These are phyloP conservation scores for Dipodomys merriami DNA, from an alignment of 2,113 vertebrate genomes.

Conservation along the genomic window DNA sequence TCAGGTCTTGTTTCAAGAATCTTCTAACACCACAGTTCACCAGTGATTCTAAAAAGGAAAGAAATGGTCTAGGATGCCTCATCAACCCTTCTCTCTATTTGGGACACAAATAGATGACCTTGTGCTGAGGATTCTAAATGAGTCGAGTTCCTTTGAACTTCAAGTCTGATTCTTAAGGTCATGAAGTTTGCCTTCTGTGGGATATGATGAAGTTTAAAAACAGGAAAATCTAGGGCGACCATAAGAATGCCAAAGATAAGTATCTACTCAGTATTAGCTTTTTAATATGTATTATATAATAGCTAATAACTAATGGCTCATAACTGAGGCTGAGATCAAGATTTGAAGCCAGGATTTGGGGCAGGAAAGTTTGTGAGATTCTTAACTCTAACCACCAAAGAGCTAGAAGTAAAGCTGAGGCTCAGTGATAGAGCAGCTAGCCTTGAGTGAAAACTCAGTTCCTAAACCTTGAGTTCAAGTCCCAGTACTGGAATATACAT, in stretches of 20 bases:
- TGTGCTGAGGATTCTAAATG: neutral
- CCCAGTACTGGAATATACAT: no score
- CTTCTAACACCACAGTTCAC: neutral
- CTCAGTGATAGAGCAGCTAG: no score
- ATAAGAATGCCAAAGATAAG: neutral
- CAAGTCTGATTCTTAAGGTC: neutral
- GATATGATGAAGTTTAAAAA: slow-evolving; percentile 10
- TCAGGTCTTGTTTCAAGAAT: neutral
- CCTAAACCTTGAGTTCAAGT: no score
- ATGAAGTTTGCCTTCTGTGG: slow-evolving; percentile 21
- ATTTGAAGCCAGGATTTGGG: no score
- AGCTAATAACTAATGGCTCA: no score
- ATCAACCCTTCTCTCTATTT: neutral
- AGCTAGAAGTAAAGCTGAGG: no score
- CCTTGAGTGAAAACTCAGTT: no score
- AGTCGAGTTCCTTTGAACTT: neutral
- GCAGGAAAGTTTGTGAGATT: no score
- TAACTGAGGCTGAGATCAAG: no score
- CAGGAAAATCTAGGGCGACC: neutral
- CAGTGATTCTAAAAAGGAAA: neutral
- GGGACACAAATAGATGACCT: neutral
- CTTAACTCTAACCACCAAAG: no score
- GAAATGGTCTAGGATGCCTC: neutral
- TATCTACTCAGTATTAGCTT: neutral
- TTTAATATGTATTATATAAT: neutral